Conservation (phyloP, 1,140 invertebrate genomes). For the Hycleus phaleratus region DNA sequence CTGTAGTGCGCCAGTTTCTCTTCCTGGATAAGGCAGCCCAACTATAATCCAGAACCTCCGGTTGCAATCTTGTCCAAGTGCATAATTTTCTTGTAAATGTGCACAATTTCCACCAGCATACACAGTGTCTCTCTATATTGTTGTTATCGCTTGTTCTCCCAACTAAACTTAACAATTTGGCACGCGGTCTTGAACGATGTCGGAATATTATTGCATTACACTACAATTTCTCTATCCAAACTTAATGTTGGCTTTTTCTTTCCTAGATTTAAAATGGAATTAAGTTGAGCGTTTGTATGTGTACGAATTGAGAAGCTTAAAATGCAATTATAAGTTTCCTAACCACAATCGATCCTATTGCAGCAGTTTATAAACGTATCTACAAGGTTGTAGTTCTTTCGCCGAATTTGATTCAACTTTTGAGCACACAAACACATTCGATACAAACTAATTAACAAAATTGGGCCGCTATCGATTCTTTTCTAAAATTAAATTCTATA, state of each 20-base stretch:
- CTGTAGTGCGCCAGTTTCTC: no score
- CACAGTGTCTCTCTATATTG: not conserved
- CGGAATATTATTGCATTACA: no score
- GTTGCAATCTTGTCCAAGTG: not conserved
- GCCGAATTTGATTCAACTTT: not conserved
- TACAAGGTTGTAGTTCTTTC: not conserved
- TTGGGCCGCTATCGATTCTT: no score
- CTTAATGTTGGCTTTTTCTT: no score
- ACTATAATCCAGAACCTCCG: no score
- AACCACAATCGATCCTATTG: constrained; percentile 16
- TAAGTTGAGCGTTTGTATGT: constrained; percentile 6
- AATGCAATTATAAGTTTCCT: constrained; percentile 21
- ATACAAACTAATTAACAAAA: no score
- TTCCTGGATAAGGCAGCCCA: no score
- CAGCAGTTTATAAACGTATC: not conserved
- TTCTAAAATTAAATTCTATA: no score
- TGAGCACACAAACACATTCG: no score
- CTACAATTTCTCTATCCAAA: no score
- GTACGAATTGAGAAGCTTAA: constrained; percentile 7
- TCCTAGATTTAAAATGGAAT: not conserved
- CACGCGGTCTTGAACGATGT: constrained; percentile 1
- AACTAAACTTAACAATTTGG: constrained; percentile 13
- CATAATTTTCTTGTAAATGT: constrained; percentile 14
- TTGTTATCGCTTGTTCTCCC: constrained; percentile 3
- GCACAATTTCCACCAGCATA: not conserved